Evolutionary conservation across 2,888 invertebrate genomes (phyloP), one percentile per base, ranked within the genome.

Genomic region (Listrodromus nycthemerus): DNA sequence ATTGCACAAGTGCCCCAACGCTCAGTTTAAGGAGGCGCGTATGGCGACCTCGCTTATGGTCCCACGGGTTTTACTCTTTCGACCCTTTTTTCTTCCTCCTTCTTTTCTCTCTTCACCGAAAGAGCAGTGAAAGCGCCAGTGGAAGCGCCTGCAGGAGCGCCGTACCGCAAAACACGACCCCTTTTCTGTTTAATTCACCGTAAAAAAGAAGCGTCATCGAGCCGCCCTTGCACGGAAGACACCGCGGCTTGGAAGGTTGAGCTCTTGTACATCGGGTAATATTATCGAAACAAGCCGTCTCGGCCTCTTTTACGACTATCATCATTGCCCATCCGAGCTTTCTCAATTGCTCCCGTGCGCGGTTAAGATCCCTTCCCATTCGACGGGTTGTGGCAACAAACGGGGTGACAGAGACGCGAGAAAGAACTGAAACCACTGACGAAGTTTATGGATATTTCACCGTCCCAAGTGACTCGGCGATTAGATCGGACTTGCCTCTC

Each of bases 141-240:
- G 52, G 52, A 21, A 52, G 52, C n/a, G 33, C 10, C 30, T 63
- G 33, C 78, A 66, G 78, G 50, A 80, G 45, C 63, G 76, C 74
- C 80, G 67, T 30, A 21, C 48, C 48, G 48, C 48, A 33, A 74
- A 74, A 61, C 61, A 73, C 81, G 80, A 83, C 76, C 78, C 83
- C 79, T 86, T 88, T 87, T 84, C 55, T 86, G 87, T 85, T 89
- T 87, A 87, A 89, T 90, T 89, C 86, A 89, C 88, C 78, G 86
- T 89, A 85, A 86, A 88, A 86, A 88, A 81, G 82, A 48, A 55
- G 33, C 69, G 33, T 83, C 83, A 75, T 79, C 78, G 71, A 61
- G 16, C 13, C 63, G 41, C 19, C 19, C 24, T 50, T 19, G 30
- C 65, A 41, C 70, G 65, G 48, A 24, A 37, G 55, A 50, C 52